Evolutionary conservation across 30 jellyfish, hydroid and myxozoan genomes (phyloP).

Genomic region (Haliclystus octoradiatus): DNA sequence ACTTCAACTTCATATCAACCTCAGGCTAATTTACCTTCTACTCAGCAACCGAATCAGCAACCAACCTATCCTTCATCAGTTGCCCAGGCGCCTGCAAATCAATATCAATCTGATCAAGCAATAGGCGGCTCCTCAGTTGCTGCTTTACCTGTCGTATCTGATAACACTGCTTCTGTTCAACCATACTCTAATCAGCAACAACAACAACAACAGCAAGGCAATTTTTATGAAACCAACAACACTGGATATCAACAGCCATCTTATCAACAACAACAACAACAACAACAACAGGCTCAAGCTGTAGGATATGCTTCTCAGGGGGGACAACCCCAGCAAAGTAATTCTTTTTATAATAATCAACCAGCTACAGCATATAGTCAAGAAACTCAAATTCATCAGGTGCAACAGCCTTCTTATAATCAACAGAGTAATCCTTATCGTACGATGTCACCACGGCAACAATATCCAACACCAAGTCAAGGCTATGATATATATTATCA

Average conservation of each 20-base stretch:
- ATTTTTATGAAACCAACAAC: too few relatives aligned
- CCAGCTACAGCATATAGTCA: constrained; percentile 37
- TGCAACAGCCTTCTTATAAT: constrained; percentile 21
- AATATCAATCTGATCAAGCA: too few relatives aligned
- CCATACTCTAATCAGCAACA: not conserved
- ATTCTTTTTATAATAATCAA: constrained; percentile 22
- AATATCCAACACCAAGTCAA: constrained; percentile 47
- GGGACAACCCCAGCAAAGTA: not conserved
- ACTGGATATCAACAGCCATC: not conserved
- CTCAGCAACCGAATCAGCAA: constrained; percentile 28
- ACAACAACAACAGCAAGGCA: constrained; percentile 6
- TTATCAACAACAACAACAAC: not conserved
- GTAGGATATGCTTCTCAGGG: not conserved
- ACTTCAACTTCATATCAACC: not conserved
- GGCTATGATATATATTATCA: constrained; percentile 42
- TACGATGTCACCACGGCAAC: constrained; percentile 67
- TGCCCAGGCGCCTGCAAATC: constrained; percentile 18
- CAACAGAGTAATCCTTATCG: constrained; percentile 45
- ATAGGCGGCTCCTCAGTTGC: too few relatives aligned
- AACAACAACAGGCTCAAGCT: too few relatives aligned
- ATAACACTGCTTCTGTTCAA: too few relatives aligned
- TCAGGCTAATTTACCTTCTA: not conserved
- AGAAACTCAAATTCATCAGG: constrained; percentile 9
- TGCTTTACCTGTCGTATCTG: too few relatives aligned
- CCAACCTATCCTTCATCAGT: constrained; percentile 23